A percentile compares a stretch with the other conserved stretches of the same genome.
Evolutionary conservation across 1,140 invertebrate genomes (phyloP).

Genomic region (Anadara kagoshimensis): DNA sequence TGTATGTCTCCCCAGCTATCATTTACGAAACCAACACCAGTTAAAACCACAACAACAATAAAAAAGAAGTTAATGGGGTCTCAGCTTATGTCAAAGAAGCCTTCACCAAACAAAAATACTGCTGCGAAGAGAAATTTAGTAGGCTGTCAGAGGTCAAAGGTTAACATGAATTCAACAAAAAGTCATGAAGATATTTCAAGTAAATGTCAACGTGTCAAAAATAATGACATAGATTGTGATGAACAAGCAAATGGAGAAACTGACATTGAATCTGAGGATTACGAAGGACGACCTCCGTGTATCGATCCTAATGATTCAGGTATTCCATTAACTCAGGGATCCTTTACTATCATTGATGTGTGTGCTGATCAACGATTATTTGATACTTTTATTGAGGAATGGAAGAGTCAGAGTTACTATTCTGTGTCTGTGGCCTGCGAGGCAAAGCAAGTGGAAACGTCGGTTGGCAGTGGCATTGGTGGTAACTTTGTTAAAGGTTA

Average conservation of each 20-base stretch:
- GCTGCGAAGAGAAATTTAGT: too few species aligned
- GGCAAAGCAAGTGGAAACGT: slow-evolving; percentile 35
- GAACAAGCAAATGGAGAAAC: slow-evolving; percentile 3
- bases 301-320: slow-evolving; percentile 43
- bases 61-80: too few species aligned
- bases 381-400: slow-evolving; percentile 71
- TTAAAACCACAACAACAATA: not conserved
- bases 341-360: slow-evolving; percentile 74
- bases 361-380: slow-evolving; percentile 68
- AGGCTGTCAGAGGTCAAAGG: too few species aligned
- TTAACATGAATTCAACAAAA: too few species aligned
- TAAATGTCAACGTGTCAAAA: not conserved
- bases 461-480: slow-evolving; percentile 52
- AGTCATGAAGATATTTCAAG: not conserved
- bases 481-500: slow-evolving; percentile 51
- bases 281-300: slow-evolving; percentile 32
- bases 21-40: slow-evolving; percentile 10
- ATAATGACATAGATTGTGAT: slow-evolving; percentile 3
- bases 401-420: slow-evolving; percentile 63
- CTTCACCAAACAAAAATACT: too few species aligned
- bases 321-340: slow-evolving; percentile 52
- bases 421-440: slow-evolving; percentile 72
- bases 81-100: too few species aligned
- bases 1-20: slow-evolving; percentile 1
- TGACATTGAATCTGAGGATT: slow-evolving; percentile 21